Percentiles rank a stretch among this genome's conserved stretches.
Conservation (phyloP, 2,888 invertebrate genomes). For the Eledona agricola region DNA sequence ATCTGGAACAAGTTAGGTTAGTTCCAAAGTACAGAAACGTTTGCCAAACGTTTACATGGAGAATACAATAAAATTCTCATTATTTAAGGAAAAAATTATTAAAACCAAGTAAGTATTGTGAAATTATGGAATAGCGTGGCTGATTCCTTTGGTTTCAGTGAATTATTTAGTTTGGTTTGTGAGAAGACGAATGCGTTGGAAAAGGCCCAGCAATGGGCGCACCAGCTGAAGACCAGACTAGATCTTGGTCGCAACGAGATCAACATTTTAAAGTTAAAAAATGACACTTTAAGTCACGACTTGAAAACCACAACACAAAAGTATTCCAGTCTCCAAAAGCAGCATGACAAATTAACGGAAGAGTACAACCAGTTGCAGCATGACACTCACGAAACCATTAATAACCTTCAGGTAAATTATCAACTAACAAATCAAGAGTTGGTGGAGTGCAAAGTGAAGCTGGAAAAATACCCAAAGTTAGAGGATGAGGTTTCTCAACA, state of each 20-base stretch:
- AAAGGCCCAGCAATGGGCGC: constrained; percentile 32
- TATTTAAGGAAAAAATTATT: constrained; percentile 50
- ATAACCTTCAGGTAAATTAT: constrained; percentile 45
- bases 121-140: not conserved
- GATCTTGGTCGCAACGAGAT: constrained; percentile 36
- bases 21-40: not conserved
- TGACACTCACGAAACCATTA: constrained; percentile 41
- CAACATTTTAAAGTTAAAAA: constrained; percentile 42
- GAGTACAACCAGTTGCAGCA: constrained; percentile 38
- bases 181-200: constrained; percentile 43
- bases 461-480: constrained; percentile 1
- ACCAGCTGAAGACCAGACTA: constrained; percentile 16
- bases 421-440: constrained; percentile 31
- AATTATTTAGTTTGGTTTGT: constrained; percentile 43
- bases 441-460: constrained; percentile 8
- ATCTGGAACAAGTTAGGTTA: not conserved
- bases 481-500: no score
- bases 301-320: constrained; percentile 38
- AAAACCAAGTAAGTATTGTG: constrained; percentile 50
- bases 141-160: constrained; percentile 43
- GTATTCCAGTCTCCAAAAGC: constrained; percentile 33
- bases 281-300: constrained; percentile 40
- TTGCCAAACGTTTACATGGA: constrained; percentile 9
- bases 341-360: constrained; percentile 34
- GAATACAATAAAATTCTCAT: constrained; percentile 38